phyloP scores from a whole-genome alignment of 2,113 vertebrate species.

The Nycticryphes semicollaris region DNA sequence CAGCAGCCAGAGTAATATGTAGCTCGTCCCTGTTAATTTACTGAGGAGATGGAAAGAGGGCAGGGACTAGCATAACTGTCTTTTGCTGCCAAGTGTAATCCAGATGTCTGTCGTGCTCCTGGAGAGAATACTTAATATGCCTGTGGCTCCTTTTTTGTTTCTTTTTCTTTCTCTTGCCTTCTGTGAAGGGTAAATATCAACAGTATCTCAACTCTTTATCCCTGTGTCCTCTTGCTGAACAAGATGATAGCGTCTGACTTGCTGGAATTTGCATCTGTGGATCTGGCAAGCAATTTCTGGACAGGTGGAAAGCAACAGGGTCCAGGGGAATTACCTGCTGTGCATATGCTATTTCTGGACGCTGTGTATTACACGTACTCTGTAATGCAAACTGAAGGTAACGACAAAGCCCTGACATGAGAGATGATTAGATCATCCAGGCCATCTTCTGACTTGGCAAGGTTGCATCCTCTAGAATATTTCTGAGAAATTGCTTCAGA shows the following conservation, averaged over 20 bases:
- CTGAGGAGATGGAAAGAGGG: neutral
- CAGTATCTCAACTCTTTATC: neutral
- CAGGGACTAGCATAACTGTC: neutral
- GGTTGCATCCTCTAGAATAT: neutral
- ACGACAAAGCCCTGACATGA: neutral
- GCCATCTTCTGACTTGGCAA: neutral
- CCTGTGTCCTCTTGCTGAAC: neutral
- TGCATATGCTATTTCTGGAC: neutral
- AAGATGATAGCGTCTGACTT: neutral
- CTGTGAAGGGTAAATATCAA: neutral
- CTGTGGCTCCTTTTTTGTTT: neutral
- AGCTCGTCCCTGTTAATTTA: neutral
- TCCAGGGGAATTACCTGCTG: neutral
- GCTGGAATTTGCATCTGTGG: neutral
- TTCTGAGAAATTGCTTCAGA: neutral
- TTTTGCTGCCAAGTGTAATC: neutral
- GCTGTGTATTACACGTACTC: neutral
- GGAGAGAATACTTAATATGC: neutral
- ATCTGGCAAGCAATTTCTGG: neutral
- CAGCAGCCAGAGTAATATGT: neutral
- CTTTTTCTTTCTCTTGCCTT: neutral
- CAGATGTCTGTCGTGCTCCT: neutral
- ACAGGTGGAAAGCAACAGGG: conserved; percentile 14
- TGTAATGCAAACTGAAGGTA: neutral
- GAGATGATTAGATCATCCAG: neutral